A percentile compares a stretch with the other conserved stretches of the same genome.
Conservation (phyloP, 2,797 vertebrate species). For the Syngnathus rostellatus region DNA sequence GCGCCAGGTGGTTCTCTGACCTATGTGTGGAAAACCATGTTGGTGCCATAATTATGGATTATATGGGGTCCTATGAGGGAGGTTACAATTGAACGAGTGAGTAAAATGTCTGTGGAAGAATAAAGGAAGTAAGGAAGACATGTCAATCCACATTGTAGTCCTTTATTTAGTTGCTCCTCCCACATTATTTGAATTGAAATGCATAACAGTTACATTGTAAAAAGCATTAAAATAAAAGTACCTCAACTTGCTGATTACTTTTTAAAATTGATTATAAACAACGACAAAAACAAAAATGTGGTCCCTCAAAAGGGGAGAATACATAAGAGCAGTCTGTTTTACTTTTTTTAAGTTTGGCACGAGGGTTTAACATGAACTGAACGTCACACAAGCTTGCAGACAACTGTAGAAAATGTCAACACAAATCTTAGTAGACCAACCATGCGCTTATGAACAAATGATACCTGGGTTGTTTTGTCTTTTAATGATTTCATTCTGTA, state of each 20-base stretch:
- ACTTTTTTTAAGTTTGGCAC: constrained; percentile 87
- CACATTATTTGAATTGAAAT: constrained; percentile 98
- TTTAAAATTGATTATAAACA: constrained; percentile 98
- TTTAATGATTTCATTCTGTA: constrained; percentile 60
- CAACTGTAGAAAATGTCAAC: constrained; percentile 93
- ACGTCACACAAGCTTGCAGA: constrained; percentile 98
- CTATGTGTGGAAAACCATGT: constrained; percentile 33
- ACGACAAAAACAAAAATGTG: constrained; percentile 78
- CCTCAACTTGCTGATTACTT: constrained; percentile 96
- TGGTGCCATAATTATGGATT: constrained; percentile 15
- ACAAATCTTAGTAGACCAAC: constrained; percentile 95
- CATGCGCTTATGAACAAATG: constrained; percentile 96
- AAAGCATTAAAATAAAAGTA: constrained; percentile 99
- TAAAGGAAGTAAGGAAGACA: constrained; percentile 28
- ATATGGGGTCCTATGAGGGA: not conserved
- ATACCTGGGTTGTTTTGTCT: constrained; percentile 36
- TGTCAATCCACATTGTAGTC: constrained; percentile 79
- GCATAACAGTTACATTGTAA: constrained; percentile 99
- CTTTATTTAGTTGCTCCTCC: constrained; percentile 99
- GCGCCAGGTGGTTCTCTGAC: constrained; percentile 58
- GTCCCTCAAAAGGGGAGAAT: constrained; percentile 85
- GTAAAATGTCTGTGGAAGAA: constrained; percentile 8
- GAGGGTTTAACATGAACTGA: constrained; percentile 96
- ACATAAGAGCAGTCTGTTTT: constrained; percentile 83
- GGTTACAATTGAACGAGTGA: not conserved